Evolutionary conservation across 2,113 vertebrate species (phyloP).

Genomic region (Manacus vitellinus): DNA sequence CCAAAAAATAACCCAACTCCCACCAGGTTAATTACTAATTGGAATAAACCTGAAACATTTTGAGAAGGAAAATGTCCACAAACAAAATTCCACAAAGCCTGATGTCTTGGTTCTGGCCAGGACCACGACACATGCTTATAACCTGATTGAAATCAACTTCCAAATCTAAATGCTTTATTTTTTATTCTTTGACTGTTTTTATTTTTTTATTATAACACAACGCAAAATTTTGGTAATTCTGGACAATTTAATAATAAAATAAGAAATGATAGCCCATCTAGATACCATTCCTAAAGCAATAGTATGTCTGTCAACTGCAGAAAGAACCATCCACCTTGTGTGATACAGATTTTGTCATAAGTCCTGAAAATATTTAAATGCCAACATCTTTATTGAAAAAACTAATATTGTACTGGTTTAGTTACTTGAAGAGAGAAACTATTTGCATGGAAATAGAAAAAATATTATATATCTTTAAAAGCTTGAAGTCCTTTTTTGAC

Average conservation of each 20-base stretch:
- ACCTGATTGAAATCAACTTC: neutral
- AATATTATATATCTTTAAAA: neutral
- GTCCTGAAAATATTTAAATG: neutral
- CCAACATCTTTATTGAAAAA: neutral
- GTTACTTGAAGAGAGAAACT: neutral
- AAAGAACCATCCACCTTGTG: neutral
- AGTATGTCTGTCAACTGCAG: neutral
- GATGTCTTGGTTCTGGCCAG: neutral
- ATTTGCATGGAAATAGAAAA: neutral
- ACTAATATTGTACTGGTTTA: neutral
- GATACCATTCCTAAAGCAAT: neutral
- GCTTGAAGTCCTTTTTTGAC: neutral
- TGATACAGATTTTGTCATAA: neutral
- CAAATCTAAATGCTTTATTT: neutral
- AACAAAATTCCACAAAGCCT: neutral
- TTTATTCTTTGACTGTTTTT: neutral
- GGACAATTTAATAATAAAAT: neutral
- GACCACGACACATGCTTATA: neutral
- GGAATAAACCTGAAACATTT: neutral
- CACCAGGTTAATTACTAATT: neutral
- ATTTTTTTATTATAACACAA: neutral
- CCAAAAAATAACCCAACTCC: neutral
- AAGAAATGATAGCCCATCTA: neutral
- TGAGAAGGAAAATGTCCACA: neutral
- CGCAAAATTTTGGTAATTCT: neutral